phyloP scores from a whole-genome alignment of 2,888 invertebrate species.

The Omphaloscelis lunosa region DNA sequence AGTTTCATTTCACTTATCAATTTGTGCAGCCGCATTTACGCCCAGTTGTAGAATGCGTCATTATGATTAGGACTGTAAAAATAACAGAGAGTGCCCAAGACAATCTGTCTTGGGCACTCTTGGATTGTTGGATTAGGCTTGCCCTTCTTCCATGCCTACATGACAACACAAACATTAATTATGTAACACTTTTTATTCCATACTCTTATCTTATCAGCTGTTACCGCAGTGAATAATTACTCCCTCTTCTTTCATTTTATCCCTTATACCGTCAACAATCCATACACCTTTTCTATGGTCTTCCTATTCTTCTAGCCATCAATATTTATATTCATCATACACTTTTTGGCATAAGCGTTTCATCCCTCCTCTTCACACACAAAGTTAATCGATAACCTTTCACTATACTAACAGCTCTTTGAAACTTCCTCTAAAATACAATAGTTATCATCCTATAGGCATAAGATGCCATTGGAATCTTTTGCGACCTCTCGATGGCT shows the following conservation, averaged over 20 bases:
- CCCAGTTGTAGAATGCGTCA: background rate
- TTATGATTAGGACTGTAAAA: background rate
- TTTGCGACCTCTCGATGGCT: too few species aligned
- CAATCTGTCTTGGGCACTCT: background rate
- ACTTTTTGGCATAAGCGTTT: background rate
- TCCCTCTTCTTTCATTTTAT: background rate
- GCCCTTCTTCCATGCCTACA: background rate
- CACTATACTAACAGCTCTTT: background rate
- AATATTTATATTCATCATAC: background rate
- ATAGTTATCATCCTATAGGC: background rate
- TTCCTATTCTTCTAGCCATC: too few species aligned
- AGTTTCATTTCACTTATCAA: constrained; percentile 6
- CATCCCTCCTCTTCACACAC: background rate
- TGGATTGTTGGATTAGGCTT: background rate
- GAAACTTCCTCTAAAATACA: background rate
- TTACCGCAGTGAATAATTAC: background rate
- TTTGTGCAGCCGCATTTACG: background rate
- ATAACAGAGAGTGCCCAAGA: background rate
- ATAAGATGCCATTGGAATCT: too few species aligned
- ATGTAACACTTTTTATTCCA: background rate
- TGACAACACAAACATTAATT: background rate
- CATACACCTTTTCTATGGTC: too few species aligned
- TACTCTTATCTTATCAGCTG: background rate
- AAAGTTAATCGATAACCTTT: background rate
- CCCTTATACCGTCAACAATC: background rate